phyloP scores from a whole-genome alignment of 2,797 vertebrate genomes.

The Numenius phaeopus region DNA sequence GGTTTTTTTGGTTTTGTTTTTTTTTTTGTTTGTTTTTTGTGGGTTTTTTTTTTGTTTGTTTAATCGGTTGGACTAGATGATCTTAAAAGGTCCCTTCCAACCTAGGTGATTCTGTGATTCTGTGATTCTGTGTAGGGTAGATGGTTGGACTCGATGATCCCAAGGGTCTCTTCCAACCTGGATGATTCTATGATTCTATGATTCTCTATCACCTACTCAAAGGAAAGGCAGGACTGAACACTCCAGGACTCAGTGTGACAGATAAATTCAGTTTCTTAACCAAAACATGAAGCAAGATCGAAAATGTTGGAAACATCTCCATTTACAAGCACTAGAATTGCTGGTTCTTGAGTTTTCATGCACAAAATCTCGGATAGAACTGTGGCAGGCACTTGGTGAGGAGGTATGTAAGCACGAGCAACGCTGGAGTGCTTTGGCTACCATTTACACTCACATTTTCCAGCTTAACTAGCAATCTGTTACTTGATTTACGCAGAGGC shows the following conservation, averaged over 20 bases:
- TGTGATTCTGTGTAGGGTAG: no score
- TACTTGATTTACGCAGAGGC: neutral
- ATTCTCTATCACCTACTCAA: neutral
- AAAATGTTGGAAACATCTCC: neutral
- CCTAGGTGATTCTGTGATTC: no score
- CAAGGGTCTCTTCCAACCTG: no score
- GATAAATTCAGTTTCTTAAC: neutral
- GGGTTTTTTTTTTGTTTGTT: no score
- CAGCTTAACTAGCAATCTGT: neutral
- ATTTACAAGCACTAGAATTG: neutral
- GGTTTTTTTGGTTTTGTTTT: no score
- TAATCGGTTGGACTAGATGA: no score
- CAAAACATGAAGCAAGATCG: neutral
- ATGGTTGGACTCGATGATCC: no score
- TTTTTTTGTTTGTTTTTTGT: no score
- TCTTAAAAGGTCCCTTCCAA: no score
- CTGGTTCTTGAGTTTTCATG: neutral
- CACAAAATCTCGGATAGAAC: neutral
- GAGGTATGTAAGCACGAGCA: neutral
- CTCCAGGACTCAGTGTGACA: neutral
- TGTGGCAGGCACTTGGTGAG: neutral
- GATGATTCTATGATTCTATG: no score
- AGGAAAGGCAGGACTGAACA: neutral
- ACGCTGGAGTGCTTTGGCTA: neutral
- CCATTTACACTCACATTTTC: rapidly evolving